Evolutionary conservation across 2,797 vertebrate genomes (phyloP), one percentile per base, ranked within the genome.

Genomic region (Monodelphis domestica): DNA sequence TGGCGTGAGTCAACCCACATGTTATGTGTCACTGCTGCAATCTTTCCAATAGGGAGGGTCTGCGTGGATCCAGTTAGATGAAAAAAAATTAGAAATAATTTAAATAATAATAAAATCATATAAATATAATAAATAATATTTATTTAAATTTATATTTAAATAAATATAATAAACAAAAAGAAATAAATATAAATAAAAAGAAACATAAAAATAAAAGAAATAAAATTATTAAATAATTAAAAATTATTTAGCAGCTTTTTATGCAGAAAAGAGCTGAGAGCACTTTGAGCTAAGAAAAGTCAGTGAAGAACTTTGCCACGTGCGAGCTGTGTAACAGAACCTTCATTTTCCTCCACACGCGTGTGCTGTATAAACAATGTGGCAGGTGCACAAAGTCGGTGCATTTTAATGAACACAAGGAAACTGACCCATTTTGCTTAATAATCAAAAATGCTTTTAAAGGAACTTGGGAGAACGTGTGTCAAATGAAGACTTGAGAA

Each of bases 1-100:
- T 24, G 51, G 70, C 0, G 21, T 91, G 33, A 97, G 94, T 94
- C 94, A 93, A 90, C 89, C 63, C 70, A 96, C 29, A 53, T 14
- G 5, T 29, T 93, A 94, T 93, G 11, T 88, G 88, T 57, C 52
- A 89, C 33, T 91, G 21, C 89, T 53, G 88, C 54, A 78, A 88
- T 53, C 45, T 50, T 54, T 90, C 33, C 26, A 57, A 29, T 29
- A 30, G 2, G 21, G 93, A n/a, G 90, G 17, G 87, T 89, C 6
- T 93, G 38, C 87, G 88, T n/a, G 57, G 38, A 84, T 54, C 10
- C 53, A 93, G 45, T 52, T 94, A 89, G 70, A 89, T 53, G 93
- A 87, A 54, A 88, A 54, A 92, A 63, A 59, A n/a, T n/a, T n/a
- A n/a, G n/a, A n/a, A n/a, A n/a, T n/a, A n/a, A n/a, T n/a, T n/a